Evolutionary conservation across 1,140 invertebrate species (phyloP).

Genomic region (Gerris buenoi): DNA sequence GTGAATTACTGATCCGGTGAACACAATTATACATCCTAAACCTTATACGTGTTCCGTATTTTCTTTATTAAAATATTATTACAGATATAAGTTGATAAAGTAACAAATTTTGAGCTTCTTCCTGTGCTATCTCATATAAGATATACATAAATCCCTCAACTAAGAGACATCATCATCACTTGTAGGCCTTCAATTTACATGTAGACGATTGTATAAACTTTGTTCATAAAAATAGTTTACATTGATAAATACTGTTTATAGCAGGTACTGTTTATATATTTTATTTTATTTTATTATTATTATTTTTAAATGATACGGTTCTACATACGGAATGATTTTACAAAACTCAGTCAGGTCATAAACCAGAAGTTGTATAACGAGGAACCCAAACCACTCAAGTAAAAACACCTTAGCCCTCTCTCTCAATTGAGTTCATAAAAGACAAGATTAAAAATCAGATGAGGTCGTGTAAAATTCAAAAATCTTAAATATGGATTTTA

Average conservation of each 20-base stretch:
- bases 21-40: not conserved
- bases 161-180: conserved; percentile 9
- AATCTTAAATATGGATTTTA: too few relatives aligned
- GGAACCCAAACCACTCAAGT: too few relatives aligned
- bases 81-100: not conserved
- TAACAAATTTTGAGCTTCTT: conserved; percentile 15
- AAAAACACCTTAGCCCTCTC: too few relatives aligned
- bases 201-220: conserved; percentile 15
- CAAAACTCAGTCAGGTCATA: not conserved
- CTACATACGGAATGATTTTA: conserved; percentile 13
- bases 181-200: conserved; percentile 17
- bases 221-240: conserved; percentile 17
- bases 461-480: too few relatives aligned
- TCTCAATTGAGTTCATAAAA: too few relatives aligned
- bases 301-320: not conserved
- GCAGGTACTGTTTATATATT: conserved; percentile 14
- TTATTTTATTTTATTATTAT: not conserved
- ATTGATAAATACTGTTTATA: conserved; percentile 18
- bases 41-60: not conserved
- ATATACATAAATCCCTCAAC: conserved; percentile 9
- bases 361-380: not conserved
- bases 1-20: not conserved
- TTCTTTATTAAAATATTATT: not conserved
- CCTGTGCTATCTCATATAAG: conserved; percentile 10
- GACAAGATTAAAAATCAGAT: too few relatives aligned